Evolutionary conservation across 2,113 vertebrate species (phyloP).

Genomic region (Passer montanus): DNA sequence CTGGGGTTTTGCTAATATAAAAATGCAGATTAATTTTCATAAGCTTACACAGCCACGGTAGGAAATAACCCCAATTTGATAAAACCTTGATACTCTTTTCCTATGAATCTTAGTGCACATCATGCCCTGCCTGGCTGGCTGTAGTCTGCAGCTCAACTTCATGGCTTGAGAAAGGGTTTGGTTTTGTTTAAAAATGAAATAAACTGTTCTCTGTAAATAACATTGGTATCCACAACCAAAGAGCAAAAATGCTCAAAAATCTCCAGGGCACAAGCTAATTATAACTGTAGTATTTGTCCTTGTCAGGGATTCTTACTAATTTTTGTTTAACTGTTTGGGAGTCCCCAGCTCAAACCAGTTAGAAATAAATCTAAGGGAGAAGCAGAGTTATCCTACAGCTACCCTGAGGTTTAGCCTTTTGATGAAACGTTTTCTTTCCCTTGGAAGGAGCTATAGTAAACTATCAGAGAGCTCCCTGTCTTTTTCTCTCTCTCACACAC

Average conservation of each 20-base stretch:
- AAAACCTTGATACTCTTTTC: background rate
- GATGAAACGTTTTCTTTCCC: background rate
- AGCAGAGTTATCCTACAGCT: background rate
- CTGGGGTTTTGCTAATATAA: background rate
- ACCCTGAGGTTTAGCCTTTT: background rate
- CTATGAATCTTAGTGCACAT: background rate
- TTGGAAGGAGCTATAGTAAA: background rate
- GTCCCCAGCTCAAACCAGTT: background rate
- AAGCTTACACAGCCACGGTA: background rate
- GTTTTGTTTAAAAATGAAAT: conserved; percentile 31
- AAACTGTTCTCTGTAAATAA: conserved; percentile 25
- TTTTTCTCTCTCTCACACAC: background rate
- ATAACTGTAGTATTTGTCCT: background rate
- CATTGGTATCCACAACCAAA: background rate
- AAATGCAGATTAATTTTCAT: background rate
- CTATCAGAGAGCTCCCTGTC: background rate
- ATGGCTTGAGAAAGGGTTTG: background rate
- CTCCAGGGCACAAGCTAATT: background rate
- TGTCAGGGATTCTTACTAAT: background rate
- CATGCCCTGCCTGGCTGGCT: background rate
- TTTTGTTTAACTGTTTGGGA: background rate
- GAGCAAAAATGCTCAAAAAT: background rate
- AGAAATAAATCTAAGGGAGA: background rate
- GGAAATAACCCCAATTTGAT: background rate
- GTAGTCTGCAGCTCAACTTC: background rate